phyloP scores from a whole-genome alignment of 2,797 vertebrate species.

The Ciconia nigra region DNA sequence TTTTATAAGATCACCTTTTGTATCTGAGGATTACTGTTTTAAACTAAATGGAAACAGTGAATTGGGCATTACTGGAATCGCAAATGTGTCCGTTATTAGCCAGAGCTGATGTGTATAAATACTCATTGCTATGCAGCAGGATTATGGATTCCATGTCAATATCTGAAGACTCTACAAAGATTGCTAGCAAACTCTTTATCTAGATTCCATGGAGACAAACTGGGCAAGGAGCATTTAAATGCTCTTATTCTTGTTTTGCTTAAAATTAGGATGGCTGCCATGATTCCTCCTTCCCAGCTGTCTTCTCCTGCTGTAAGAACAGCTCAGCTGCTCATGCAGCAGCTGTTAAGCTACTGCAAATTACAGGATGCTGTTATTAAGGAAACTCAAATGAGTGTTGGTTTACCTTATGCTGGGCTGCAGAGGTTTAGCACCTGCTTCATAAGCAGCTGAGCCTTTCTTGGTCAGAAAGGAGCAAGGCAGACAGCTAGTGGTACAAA shows the following conservation, averaged over 20 bases:
- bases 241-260: not conserved
- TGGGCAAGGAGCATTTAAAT: not conserved
- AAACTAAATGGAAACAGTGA: not conserved
- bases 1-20: not conserved
- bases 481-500: not conserved
- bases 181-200: not conserved
- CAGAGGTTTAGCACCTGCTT: slow-evolving; percentile 14
- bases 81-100: not conserved
- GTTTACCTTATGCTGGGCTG: not conserved
- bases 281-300: not conserved
- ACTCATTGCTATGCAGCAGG: not conserved
- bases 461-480: not conserved
- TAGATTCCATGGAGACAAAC: not conserved
- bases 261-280: not conserved
- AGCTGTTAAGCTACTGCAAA: slow-evolving; percentile 11
- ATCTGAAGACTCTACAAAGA: not conserved
- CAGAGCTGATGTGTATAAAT: not conserved
- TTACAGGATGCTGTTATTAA: not conserved
- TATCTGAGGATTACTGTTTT: not conserved
- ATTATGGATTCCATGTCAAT: not conserved
- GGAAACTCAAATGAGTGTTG: not conserved
- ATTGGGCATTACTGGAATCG: not conserved
- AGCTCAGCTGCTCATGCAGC: not conserved
- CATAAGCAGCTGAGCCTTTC: not conserved
- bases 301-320: not conserved